Evolutionary conservation across 2,113 vertebrate species (phyloP).

Genomic region (Oxygymnocypris stewartii): DNA sequence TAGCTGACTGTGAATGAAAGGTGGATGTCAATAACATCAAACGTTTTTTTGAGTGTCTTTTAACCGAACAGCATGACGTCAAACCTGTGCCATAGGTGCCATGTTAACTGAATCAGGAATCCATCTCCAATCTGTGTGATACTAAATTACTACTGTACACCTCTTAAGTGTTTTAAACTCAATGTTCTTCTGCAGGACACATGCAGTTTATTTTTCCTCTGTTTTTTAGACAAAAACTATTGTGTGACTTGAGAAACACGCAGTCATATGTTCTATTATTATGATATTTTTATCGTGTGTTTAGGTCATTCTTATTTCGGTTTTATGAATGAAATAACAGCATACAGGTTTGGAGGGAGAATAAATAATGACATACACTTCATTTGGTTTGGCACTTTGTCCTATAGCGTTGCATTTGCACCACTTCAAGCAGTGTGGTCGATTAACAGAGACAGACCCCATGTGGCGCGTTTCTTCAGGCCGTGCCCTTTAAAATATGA

Average conservation of each 20-base stretch:
- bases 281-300: not conserved
- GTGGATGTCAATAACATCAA: not conserved
- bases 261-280: not conserved
- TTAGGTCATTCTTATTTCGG: no score
- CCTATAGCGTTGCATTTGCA: not conserved
- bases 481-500: not conserved
- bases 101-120: not conserved
- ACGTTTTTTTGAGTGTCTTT: not conserved
- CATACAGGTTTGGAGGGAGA: not conserved
- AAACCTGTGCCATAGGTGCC: not conserved
- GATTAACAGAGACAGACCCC: conserved; percentile 2
- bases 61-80: not conserved
- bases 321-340: not conserved
- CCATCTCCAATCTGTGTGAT: not conserved
- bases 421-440: not conserved
- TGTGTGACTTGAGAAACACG: not conserved
- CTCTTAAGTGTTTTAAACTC: not conserved
- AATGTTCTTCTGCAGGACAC: no score
- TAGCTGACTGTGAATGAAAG: not conserved
- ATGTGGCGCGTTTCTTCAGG: not conserved
- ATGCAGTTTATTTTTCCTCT: not conserved
- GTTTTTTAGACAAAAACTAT: not conserved
- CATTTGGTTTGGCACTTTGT: not conserved
- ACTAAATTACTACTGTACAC: not conserved
- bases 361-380: not conserved